phyloP scores from a whole-genome alignment of 2,797 vertebrate species.

The Cuniculus paca region DNA sequence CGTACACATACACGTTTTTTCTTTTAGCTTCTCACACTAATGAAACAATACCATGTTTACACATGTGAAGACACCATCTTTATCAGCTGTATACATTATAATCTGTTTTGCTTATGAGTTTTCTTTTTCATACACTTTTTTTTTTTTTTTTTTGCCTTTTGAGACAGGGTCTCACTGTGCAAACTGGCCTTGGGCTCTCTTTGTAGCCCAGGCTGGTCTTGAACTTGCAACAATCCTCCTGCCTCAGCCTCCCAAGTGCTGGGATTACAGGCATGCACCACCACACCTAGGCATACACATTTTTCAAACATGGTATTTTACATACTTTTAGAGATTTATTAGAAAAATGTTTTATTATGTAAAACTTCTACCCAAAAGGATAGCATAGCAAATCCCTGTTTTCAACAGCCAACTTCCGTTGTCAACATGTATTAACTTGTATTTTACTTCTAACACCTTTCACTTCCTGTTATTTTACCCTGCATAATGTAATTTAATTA shows the following conservation, averaged over 20 bases:
- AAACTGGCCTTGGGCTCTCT: too few relatives aligned
- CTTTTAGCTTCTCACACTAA: too few relatives aligned
- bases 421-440: conserved; percentile 15
- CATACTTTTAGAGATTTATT: conserved; percentile 18
- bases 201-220: too few relatives aligned
- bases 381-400: conserved; percentile 28
- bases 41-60: too few relatives aligned
- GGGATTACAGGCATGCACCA: too few relatives aligned
- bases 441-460: background rate
- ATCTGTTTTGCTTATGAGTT: conserved; percentile 32
- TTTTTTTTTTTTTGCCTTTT: too few relatives aligned
- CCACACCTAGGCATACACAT: too few relatives aligned
- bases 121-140: conserved; percentile 38
- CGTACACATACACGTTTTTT: too few relatives aligned
- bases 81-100: conserved; percentile 17
- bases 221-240: too few relatives aligned
- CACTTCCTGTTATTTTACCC: conserved; percentile 3
- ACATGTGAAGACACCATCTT: background rate
- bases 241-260: too few relatives aligned
- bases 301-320: conserved; percentile 48
- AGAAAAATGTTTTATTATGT: conserved; percentile 46
- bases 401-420: background rate
- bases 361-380: background rate
- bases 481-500: conserved; percentile 43
- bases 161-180: too few relatives aligned